phyloP scores from a whole-genome alignment of 2,797 vertebrate genomes.

The Xerus rutilus region DNA sequence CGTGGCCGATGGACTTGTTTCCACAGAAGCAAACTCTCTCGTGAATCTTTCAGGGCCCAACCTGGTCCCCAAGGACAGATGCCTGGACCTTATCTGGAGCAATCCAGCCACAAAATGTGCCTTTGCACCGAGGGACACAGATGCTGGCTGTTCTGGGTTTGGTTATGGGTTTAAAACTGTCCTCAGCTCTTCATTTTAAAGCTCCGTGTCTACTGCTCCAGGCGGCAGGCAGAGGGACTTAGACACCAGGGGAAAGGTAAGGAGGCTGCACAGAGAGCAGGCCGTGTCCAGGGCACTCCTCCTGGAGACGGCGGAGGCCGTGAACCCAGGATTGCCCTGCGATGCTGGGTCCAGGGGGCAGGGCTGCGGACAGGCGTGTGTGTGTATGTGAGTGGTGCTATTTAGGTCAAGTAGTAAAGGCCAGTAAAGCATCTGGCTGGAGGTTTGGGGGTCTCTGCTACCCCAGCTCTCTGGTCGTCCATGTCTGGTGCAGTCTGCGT shows the following conservation, averaged over 20 bases:
- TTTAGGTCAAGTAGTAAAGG: neutral
- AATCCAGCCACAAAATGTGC: rapidly evolving
- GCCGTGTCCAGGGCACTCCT: too few relatives aligned
- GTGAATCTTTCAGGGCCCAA: neutral
- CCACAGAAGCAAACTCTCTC: too few relatives aligned
- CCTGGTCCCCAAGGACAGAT: neutral
- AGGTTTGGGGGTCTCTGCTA: neutral
- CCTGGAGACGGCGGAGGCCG: too few relatives aligned
- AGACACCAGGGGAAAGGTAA: rapidly evolving
- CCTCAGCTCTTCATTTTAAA: neutral
- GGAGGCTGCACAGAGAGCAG: neutral
- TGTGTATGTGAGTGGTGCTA: too few relatives aligned
- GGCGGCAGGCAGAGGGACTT: too few relatives aligned
- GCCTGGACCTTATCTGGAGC: rapidly evolving
- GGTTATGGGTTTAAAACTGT: rapidly evolving
- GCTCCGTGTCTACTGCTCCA: neutral
- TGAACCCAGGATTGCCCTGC: too few relatives aligned
- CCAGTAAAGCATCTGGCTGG: rapidly evolving
- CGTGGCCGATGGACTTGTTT: too few relatives aligned
- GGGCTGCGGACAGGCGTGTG: neutral
- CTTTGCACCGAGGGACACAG: neutral
- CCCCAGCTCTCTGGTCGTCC: neutral
- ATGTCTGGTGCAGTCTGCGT: rapidly evolving
- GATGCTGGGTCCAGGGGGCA: neutral
- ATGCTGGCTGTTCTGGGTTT: neutral